A percentile compares a stretch with the other conserved stretches of the same genome.
Evolutionary conservation across 2,888 invertebrate genomes (phyloP).

Genomic region (Drosophila kanekoi): DNA sequence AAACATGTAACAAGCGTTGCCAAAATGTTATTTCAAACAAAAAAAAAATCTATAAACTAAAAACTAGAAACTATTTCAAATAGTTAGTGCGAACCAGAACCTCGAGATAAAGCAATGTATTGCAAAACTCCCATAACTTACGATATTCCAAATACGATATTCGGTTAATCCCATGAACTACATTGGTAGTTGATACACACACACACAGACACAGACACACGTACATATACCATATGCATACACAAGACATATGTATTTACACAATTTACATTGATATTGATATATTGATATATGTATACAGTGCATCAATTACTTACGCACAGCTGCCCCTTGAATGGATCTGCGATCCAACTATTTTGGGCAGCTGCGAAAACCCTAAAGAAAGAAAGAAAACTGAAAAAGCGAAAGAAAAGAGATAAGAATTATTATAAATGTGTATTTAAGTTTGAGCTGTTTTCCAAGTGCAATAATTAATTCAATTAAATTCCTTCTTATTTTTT

Average conservation of each 20-base stretch:
- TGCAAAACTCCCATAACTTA: constrained; percentile 42
- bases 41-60: constrained; percentile 33
- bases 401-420: constrained; percentile 5
- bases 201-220: constrained; percentile 1
- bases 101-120: constrained; percentile 48
- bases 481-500: constrained; percentile 6
- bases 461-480: constrained; percentile 51
- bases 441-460: constrained; percentile 47
- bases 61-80: constrained; percentile 58
- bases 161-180: constrained; percentile 32
- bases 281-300: constrained; percentile 36
- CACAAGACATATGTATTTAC: constrained; percentile 16
- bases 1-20: constrained; percentile 76
- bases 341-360: constrained; percentile 18
- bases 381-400: constrained; percentile 4
- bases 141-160: constrained; percentile 60
- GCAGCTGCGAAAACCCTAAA: constrained; percentile 26
- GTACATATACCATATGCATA: constrained; percentile 8
- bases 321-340: constrained; percentile 22
- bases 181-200: constrained; percentile 19
- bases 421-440: constrained; percentile 9
- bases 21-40: constrained; percentile 67
- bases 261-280: constrained; percentile 36
- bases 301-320: constrained; percentile 54
- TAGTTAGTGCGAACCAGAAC: constrained; percentile 62